These are phyloP conservation scores for Rhagonycha fulva DNA, from an alignment of 2,888 invertebrate species.

Conservation along the genomic window DNA sequence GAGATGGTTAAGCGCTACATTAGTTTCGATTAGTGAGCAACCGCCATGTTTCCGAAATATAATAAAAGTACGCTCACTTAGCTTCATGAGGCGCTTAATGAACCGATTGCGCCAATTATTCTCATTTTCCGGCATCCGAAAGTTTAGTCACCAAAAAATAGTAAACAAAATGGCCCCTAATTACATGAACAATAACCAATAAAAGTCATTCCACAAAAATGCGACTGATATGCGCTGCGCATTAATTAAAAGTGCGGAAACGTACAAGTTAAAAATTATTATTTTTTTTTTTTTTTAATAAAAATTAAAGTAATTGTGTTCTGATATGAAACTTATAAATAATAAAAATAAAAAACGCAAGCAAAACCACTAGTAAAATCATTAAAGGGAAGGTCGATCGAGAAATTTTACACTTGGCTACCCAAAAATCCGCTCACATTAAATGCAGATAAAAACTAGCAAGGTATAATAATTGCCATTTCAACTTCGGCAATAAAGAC, in stretches of 20 bases:
- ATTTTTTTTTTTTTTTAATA: not conserved
- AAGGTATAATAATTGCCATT: constrained; percentile 25
- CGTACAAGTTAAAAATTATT: not conserved
- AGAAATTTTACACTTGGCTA: constrained; percentile 47
- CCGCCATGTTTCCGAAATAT: not conserved
- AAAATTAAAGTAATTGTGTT: not conserved
- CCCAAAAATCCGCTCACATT: constrained; percentile 32
- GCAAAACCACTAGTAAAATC: constrained; percentile 25
- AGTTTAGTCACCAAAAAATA: not conserved
- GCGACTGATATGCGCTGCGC: not conserved
- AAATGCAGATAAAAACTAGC: constrained; percentile 25
- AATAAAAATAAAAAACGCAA: constrained; percentile 16
- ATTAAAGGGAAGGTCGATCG: constrained; percentile 47
- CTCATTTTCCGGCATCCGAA: not conserved
- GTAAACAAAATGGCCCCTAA: not conserved
- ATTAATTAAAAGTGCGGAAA: not conserved
- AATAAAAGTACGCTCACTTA: not conserved
- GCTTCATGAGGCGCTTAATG: not conserved
- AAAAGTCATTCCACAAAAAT: not conserved
- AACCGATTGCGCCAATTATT: not conserved
- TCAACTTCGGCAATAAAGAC: constrained; percentile 19
- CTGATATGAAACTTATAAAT: not conserved
- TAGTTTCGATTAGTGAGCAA: not conserved
- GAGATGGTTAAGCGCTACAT: not conserved
- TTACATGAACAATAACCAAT: not conserved